Percentiles rank a stretch among this genome's conserved stretches.
These are phyloP conservation scores for Clupea harengus DNA, from an alignment of 2,113 vertebrate genomes.

Conservation along the genomic window DNA sequence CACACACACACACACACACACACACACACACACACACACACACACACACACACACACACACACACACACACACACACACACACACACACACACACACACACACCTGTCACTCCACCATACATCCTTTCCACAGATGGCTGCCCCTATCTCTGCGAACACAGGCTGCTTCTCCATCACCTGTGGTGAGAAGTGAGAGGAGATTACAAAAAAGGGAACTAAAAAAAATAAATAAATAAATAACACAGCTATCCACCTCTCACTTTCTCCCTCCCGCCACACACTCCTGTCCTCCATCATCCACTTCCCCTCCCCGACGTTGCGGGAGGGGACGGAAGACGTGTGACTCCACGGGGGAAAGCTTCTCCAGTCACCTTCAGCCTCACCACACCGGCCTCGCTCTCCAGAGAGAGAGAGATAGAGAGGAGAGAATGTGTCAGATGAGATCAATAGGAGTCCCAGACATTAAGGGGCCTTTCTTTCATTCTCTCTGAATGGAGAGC, in stretches of 20 bases:
- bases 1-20: not conserved
- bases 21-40: not conserved
- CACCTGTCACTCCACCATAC: not conserved
- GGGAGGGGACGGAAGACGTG: not conserved
- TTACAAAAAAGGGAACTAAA: not conserved
- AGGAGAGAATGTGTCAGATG: not conserved
- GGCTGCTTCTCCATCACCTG: conserved; percentile 17
- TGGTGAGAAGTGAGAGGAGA: not conserved
- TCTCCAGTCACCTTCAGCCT: conserved; percentile 1
- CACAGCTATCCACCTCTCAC: conserved; percentile 10
- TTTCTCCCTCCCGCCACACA: conserved; percentile 12
- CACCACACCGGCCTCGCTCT: not conserved
- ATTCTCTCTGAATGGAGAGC: not conserved
- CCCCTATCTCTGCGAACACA: conserved; percentile 20
- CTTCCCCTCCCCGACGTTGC: not conserved
- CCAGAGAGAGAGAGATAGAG: conserved; percentile 1
- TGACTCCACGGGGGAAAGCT: not conserved
- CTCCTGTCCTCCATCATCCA: not conserved
- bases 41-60: conserved; percentile 25
- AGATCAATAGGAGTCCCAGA: not conserved
- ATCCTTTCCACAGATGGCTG: not conserved
- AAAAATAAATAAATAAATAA: not conserved
- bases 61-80: not conserved
- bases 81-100: not conserved
- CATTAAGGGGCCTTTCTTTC: not conserved